Base-by-base conservation (phyloP, 2,797 vertebrate genomes). In the Cyprinella venusta region DNA sequence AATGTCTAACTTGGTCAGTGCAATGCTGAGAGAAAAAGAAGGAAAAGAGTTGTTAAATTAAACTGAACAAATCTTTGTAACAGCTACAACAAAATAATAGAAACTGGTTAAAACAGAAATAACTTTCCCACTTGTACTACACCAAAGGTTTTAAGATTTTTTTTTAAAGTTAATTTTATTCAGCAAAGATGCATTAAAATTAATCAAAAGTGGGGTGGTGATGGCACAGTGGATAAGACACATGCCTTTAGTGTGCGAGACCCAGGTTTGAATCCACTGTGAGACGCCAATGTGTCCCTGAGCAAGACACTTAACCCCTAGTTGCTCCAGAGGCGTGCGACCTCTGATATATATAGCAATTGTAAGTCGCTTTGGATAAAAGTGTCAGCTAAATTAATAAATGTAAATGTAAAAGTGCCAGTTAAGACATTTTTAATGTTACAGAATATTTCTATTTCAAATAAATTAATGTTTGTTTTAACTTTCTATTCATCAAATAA, bases 1-100 rank as follows among this genome's bases (percentile, higher is more conserved):
- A 88, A 96, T 96, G 84, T 96, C 95, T 82, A 96, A 87, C 82
- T 96, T 96, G 0, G 95, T 96, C 90, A 96, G 84, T 2, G 95
- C 96, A 30, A 96, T 94, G 19, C 96, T 96, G 86, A 38, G 21
- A 54, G 61, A 76, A 36, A 26, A 12, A 69, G 8, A 72, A 21
- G 33, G 2, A 36, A 70, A 50, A 50, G 15, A 4, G 8, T 26
- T 24, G 18, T 52, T 50, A 21, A 48, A 45, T 42, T 77, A 76
- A 56, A 63, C 19, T 40, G 15, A 24, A 72, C 1, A 72, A 77
- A 26, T 18, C 12, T 38, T 19, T 38, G 12, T 6, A 52, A 56
- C 2, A 8, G 33, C 21, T 75, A 38, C 33, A 6, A 19, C 9
- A 19, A 21, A 54, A n/a, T 0, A 54, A n/a, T 0, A 9, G 1